Conservation (phyloP, 2,113 vertebrate species). For the Sisor rabdophorus region DNA sequence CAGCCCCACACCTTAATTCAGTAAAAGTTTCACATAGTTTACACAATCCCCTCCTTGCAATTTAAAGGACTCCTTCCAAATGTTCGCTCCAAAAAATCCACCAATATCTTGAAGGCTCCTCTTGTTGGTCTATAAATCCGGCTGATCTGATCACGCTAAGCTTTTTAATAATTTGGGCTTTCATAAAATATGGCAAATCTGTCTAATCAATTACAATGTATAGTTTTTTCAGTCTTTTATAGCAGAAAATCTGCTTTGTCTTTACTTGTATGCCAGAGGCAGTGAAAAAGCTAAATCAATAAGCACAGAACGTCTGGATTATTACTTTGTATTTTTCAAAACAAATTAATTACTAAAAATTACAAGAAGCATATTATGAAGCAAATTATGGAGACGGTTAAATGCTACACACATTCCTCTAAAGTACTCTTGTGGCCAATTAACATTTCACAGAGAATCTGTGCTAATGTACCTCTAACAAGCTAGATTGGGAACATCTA, state of each 20-base stretch:
- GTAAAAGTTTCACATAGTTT: slow-evolving; percentile 51
- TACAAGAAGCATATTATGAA: slow-evolving; percentile 60
- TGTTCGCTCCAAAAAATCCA: slow-evolving; percentile 49
- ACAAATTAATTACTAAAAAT: slow-evolving; percentile 43
- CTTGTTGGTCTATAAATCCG: slow-evolving; percentile 24
- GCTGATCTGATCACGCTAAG: slow-evolving; percentile 29
- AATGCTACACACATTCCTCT: slow-evolving; percentile 72
- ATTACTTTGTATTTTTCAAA: slow-evolving; percentile 41
- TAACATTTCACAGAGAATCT: slow-evolving; percentile 86
- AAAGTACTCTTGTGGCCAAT: slow-evolving; percentile 86
- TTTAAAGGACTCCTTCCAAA: slow-evolving; percentile 43
- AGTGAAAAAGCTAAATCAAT: slow-evolving; percentile 48
- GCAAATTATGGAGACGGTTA: slow-evolving; percentile 62
- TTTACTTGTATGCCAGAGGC: slow-evolving; percentile 28
- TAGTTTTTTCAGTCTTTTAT: slow-evolving; percentile 29
- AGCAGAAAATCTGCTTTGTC: slow-evolving; percentile 32
- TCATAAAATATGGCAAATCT: slow-evolving; percentile 46
- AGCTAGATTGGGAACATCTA: slow-evolving; percentile 91
- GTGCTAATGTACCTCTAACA: slow-evolving; percentile 80
- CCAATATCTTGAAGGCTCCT: slow-evolving; percentile 50
- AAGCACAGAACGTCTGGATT: slow-evolving; percentile 41
- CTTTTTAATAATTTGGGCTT: slow-evolving; percentile 34
- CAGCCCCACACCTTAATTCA: slow-evolving; percentile 49
- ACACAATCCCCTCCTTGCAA: slow-evolving; percentile 48
- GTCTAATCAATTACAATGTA: slow-evolving; percentile 42